These are phyloP conservation scores for Drosophila mayri DNA, from an alignment of 1,140 invertebrate genomes.

Conservation along the genomic window DNA sequence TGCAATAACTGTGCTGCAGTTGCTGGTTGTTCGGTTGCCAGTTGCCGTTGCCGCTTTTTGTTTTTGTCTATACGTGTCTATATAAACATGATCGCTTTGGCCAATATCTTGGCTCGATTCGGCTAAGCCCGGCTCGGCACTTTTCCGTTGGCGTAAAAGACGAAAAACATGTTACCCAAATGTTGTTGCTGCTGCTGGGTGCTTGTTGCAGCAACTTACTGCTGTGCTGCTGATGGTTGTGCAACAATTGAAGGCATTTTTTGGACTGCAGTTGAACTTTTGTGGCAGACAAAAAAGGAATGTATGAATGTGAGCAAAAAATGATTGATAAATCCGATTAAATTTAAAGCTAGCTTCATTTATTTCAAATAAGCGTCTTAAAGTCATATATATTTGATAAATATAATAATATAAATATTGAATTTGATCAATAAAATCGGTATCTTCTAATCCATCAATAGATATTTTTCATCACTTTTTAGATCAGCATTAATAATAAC, in stretches of 20 bases:
- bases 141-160: slow-evolving; percentile 57
- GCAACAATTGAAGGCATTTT: slow-evolving; percentile 65
- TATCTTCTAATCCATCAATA: neutral
- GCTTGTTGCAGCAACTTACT: slow-evolving; percentile 15
- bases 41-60: slow-evolving; percentile 21
- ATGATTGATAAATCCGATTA: slow-evolving; percentile 42
- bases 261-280: slow-evolving; percentile 43
- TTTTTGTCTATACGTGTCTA: slow-evolving; percentile 66
- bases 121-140: slow-evolving; percentile 9
- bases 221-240: slow-evolving; percentile 47
- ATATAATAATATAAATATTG: neutral
- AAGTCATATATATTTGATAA: neutral
- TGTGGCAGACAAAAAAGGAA: slow-evolving; percentile 14
- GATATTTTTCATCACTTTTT: neutral
- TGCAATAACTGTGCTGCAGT: slow-evolving; percentile 8
- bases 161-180: slow-evolving; percentile 64
- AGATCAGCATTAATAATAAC: slow-evolving; percentile 7
- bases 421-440: neutral
- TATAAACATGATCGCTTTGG: slow-evolving; percentile 79
- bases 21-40: too few relatives aligned
- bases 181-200: slow-evolving; percentile 47
- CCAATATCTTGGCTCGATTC: slow-evolving; percentile 64
- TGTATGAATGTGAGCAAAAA: slow-evolving; percentile 1
- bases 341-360: slow-evolving; percentile 4
- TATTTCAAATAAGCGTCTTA: neutral